These are phyloP conservation scores for Nemotelus nigrinus DNA, from an alignment of 2,888 invertebrate species.

Conservation along the genomic window DNA sequence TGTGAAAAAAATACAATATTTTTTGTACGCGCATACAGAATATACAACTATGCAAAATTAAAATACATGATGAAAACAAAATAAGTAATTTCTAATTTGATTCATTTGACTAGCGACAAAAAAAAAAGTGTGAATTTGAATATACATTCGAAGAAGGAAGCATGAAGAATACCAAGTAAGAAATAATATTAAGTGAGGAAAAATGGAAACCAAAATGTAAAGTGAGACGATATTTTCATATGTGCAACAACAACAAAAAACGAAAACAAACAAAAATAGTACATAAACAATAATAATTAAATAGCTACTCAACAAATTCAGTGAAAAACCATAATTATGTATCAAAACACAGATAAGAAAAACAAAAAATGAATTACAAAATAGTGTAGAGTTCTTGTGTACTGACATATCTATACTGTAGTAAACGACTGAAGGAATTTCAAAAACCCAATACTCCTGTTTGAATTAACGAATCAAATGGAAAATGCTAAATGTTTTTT, in stretches of 20 bases:
- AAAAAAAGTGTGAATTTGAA: neutral
- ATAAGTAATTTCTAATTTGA: conserved; percentile 29
- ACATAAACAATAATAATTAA: conserved; percentile 36
- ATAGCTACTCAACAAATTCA: conserved; percentile 39
- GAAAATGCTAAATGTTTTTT: too few relatives aligned
- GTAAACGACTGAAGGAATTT: conserved; percentile 49
- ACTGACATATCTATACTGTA: conserved; percentile 52
- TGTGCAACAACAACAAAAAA: conserved; percentile 36
- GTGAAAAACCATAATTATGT: conserved; percentile 47
- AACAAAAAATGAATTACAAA: conserved; percentile 46
- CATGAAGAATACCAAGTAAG: conserved; percentile 25
- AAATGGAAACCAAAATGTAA: conserved; percentile 45
- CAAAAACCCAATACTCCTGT: neutral
- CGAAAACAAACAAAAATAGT: conserved; percentile 33
- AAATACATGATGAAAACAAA: conserved; percentile 25
- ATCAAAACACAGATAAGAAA: conserved; percentile 35
- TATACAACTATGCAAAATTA: conserved; percentile 32
- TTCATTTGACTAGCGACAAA: conserved; percentile 15
- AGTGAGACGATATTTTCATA: conserved; percentile 50
- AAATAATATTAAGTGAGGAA: conserved; percentile 40
- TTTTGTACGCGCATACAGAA: conserved; percentile 47
- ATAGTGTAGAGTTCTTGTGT: conserved; percentile 51
- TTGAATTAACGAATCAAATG: too few relatives aligned
- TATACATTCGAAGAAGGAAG: neutral
- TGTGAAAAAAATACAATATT: conserved; percentile 47